Evolutionary conservation across 2,888 invertebrate genomes (phyloP).

Genomic region (Dendrolimus houi): DNA sequence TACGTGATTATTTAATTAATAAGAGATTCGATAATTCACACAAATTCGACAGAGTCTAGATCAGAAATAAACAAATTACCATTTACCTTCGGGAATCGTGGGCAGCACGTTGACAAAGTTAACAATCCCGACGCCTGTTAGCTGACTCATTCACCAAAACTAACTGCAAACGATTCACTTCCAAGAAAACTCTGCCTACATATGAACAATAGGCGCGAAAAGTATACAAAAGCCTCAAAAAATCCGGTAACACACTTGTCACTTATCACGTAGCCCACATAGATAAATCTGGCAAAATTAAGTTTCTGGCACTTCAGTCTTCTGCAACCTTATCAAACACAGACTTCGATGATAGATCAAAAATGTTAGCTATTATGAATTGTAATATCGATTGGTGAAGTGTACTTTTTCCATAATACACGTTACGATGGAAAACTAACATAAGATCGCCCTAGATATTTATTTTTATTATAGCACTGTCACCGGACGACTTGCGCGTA

Average conservation of each 20-base stretch:
- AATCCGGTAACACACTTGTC: slow-evolving; percentile 47
- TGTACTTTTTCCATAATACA: slow-evolving; percentile 50
- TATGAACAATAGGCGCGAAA: slow-evolving; percentile 31
- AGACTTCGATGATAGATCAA: slow-evolving; percentile 12
- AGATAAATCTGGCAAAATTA: slow-evolving; percentile 45
- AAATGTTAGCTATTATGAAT: slow-evolving; percentile 27
- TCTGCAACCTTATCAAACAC: slow-evolving; percentile 28
- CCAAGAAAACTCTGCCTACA: slow-evolving; percentile 40
- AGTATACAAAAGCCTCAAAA: slow-evolving; percentile 34
- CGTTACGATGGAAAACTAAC: slow-evolving; percentile 49
- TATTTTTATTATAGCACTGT: slow-evolving; percentile 14
- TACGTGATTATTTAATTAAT: neutral
- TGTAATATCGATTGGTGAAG: slow-evolving; percentile 34
- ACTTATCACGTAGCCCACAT: slow-evolving; percentile 63
- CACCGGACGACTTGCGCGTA: slow-evolving; percentile 38
- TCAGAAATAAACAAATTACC: slow-evolving; percentile 1
- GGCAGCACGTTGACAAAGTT: slow-evolving; percentile 72
- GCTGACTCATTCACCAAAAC: slow-evolving; percentile 73
- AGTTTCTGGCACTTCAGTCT: slow-evolving; percentile 42
- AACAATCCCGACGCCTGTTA: slow-evolving; percentile 71
- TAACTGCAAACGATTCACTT: slow-evolving; percentile 32
- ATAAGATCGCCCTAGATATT: slow-evolving; percentile 54
- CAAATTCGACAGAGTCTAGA: neutral
- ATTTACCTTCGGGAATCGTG: slow-evolving; percentile 69
- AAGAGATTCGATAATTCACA: neutral